A percentile compares a stretch with the other conserved stretches of the same genome.
Evolutionary conservation across 2,888 invertebrate species (phyloP).

Genomic region (Fabriciana adippe): DNA sequence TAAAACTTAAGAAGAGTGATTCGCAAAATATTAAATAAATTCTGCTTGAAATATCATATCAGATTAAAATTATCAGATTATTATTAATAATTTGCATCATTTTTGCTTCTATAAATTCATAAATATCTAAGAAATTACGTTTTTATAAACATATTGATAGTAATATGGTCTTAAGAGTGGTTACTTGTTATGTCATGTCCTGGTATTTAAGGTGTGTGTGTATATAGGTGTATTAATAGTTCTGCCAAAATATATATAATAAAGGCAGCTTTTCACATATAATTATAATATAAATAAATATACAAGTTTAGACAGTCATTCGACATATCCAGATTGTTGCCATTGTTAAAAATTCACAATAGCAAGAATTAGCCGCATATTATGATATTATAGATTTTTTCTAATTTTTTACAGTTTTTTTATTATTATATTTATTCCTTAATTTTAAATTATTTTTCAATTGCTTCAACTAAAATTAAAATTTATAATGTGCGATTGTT

Average conservation of each 20-base stretch:
- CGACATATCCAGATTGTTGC: constrained; percentile 27
- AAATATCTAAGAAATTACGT: not conserved
- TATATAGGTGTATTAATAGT: constrained; percentile 13
- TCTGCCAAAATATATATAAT: constrained; percentile 16
- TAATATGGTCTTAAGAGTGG: not conserved
- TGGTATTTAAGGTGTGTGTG: constrained; percentile 16
- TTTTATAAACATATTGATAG: constrained; percentile 6
- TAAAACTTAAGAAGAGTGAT: too few species aligned
- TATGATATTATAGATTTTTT: constrained; percentile 11
- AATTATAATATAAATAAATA: constrained; percentile 3
- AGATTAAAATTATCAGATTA: too few species aligned
- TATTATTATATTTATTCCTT: too few species aligned
- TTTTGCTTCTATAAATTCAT: not conserved
- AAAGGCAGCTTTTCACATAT: constrained; percentile 10
- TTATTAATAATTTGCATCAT: not conserved
- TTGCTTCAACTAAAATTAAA: not conserved
- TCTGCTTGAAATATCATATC: too few species aligned
- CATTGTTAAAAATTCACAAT: not conserved
- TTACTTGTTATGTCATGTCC: constrained; percentile 19
- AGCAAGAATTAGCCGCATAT: not conserved
- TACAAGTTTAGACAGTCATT: constrained; percentile 6
- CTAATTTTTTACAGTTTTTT: not conserved
- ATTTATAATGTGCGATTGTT: constrained; percentile 4
- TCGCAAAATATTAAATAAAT: too few species aligned
- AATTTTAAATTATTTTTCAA: too few species aligned